phyloP scores from a whole-genome alignment of 1,140 invertebrate species.

The Glossosoma conforme region DNA sequence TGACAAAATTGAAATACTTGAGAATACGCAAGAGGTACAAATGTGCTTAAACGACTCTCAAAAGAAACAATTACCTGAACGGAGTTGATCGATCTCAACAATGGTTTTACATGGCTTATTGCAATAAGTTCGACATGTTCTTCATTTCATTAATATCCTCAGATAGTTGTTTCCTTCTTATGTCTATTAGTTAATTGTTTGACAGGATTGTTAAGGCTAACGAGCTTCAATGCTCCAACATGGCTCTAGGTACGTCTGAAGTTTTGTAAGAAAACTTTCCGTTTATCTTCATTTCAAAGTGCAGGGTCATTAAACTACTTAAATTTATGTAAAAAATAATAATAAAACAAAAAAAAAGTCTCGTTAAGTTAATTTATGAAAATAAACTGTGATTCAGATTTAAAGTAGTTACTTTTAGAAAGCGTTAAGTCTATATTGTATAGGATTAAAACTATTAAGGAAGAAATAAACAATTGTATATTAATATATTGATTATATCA shows the following conservation, averaged over 20 bases:
- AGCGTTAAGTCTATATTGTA: conserved; percentile 25
- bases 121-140: too few species aligned
- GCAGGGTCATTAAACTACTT: conserved; percentile 33
- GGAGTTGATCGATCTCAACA: conserved; percentile 15
- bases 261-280: too few species aligned
- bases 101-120: too few species aligned
- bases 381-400: conserved; percentile 33
- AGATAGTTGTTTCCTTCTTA: too few species aligned
- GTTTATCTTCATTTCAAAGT: conserved; percentile 30
- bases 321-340: conserved; percentile 27
- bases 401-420: conserved; percentile 32
- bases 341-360: conserved; percentile 24
- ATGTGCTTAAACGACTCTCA: too few species aligned
- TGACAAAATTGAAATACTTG: too few species aligned
- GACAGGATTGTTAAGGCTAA: too few species aligned
- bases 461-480: conserved; percentile 31
- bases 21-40: too few species aligned
- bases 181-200: too few species aligned
- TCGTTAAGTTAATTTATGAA: conserved; percentile 33
- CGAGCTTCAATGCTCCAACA: not conserved
- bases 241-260: too few species aligned
- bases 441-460: conserved; percentile 23
- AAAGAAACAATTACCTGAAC: not conserved
- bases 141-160: too few species aligned
- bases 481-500: conserved; percentile 32